phyloP scores from a whole-genome alignment of 2,797 vertebrate species.

The Diceros bicornis region DNA sequence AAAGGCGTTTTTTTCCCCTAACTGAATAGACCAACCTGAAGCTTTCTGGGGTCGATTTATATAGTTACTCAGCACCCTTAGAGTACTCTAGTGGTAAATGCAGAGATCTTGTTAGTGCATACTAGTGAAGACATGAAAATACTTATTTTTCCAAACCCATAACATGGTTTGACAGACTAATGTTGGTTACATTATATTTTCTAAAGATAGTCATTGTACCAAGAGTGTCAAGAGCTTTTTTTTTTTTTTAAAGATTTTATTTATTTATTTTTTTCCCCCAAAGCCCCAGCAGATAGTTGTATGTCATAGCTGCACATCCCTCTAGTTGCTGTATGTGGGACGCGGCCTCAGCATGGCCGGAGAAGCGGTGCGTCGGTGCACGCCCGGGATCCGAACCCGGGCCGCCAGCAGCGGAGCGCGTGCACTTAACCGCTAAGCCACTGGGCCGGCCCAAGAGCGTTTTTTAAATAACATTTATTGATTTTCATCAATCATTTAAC shows the following conservation, averaged over 20 bases:
- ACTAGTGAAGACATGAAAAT: background rate
- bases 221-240: background rate
- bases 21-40: background rate
- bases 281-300: too few relatives aligned
- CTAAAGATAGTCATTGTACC: background rate
- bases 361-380: too few relatives aligned
- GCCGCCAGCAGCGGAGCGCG: too few relatives aligned
- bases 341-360: too few relatives aligned
- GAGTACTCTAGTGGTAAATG: background rate
- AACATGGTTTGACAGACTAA: background rate
- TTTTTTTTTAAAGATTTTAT: too few relatives aligned
- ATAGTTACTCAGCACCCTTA: conserved; percentile 7
- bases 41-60: background rate
- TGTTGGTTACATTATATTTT: background rate
- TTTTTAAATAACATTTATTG: background rate
- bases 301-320: too few relatives aligned
- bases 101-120: background rate
- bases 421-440: too few relatives aligned
- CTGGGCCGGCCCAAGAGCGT: too few relatives aligned
- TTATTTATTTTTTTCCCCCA: too few relatives aligned
- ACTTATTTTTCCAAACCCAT: background rate
- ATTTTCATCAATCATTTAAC: conserved; percentile 25
- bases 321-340: too few relatives aligned
- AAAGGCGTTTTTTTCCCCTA: background rate
- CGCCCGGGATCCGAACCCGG: too few relatives aligned